These are phyloP conservation scores for Oscheius sp. DNA, from an alignment of 2,888 invertebrate species.

Conservation along the genomic window DNA sequence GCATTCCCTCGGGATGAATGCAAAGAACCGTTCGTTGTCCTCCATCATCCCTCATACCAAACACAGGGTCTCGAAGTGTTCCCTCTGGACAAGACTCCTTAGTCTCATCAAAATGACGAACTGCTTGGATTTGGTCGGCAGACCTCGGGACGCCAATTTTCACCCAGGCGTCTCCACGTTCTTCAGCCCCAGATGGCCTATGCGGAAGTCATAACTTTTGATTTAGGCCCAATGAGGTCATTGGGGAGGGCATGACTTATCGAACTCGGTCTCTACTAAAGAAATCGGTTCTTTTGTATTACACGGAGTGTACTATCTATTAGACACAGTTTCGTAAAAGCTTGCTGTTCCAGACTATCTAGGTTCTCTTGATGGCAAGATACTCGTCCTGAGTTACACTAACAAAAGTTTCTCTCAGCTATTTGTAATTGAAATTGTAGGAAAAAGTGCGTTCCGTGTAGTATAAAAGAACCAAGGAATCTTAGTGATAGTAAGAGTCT, in stretches of 20 bases:
- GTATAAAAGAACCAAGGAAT: no score
- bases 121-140: slow-evolving; percentile 2
- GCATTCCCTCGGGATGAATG: neutral
- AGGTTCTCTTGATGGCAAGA: no score
- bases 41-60: neutral
- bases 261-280: no score
- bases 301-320: neutral
- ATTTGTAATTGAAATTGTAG: no score
- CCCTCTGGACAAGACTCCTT: neutral
- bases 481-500: no score
- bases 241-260: no score
- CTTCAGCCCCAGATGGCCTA: neutral
- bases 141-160: slow-evolving; percentile 8
- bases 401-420: no score
- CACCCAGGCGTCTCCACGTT: neutral
- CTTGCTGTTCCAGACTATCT: no score
- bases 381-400: no score
- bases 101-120: slow-evolving; percentile 20
- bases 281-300: no score
- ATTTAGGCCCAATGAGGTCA: no score
- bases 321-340: neutral
- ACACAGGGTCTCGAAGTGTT: neutral
- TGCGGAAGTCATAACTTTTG: neutral
- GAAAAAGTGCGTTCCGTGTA: no score
- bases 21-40: slow-evolving; percentile 1